phyloP scores from a whole-genome alignment of 2,888 invertebrate species.

The Acleris laterana region DNA sequence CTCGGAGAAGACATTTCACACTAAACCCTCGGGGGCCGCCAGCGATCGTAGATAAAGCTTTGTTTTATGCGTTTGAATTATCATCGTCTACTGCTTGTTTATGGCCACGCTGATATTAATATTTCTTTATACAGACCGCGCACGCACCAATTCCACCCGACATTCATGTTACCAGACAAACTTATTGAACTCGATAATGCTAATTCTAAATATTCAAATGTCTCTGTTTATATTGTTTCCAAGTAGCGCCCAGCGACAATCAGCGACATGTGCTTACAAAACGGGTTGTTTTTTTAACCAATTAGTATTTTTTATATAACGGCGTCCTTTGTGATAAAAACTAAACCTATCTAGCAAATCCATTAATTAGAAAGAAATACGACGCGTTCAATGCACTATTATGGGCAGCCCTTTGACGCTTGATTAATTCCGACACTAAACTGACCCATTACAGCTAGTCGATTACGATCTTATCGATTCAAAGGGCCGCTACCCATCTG shows the following conservation, averaged over 20 bases:
- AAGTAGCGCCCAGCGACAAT: background rate
- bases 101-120: constrained; percentile 75
- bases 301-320: constrained; percentile 57
- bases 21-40: constrained; percentile 75
- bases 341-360: constrained; percentile 71
- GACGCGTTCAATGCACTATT: constrained; percentile 75
- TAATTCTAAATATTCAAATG: constrained; percentile 22
- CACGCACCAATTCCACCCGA: constrained; percentile 61
- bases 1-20: constrained; percentile 82
- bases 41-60: constrained; percentile 78
- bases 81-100: constrained; percentile 78
- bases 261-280: constrained; percentile 31
- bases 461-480: constrained; percentile 79
- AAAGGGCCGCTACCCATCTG: constrained; percentile 78
- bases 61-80: constrained; percentile 81
- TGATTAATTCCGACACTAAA: constrained; percentile 82
- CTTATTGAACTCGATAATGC: constrained; percentile 28
- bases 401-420: constrained; percentile 78
- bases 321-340: constrained; percentile 75
- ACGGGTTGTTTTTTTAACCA: constrained; percentile 32
- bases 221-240: constrained; percentile 19
- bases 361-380: constrained; percentile 83
- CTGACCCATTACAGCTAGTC: constrained; percentile 80
- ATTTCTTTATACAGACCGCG: constrained; percentile 73
- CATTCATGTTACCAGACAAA: constrained; percentile 32